Evolutionary conservation across 2,113 vertebrate species (phyloP), one percentile per base, ranked within the genome.

Genomic region (Girardinichthys multiradiatus): DNA sequence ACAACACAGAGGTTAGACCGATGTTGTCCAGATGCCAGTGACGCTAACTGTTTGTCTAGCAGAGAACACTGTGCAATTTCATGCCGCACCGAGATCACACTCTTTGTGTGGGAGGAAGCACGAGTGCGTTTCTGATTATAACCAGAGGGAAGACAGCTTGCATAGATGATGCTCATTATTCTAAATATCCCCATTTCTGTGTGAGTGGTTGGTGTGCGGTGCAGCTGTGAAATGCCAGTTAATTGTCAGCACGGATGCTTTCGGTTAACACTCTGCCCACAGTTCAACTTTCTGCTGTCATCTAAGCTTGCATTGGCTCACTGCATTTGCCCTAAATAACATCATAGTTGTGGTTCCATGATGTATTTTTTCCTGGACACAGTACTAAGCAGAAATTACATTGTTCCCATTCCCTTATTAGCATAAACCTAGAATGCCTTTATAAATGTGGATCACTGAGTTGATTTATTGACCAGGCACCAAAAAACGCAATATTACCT

Each of bases 131-230:
- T 79, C 72, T 85, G 79, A 81, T 84, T 83, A 70, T 78, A 81
- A 80, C 79, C 68, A 69, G 76, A 81, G 75, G 81, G 72, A 83
- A 79, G 80, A 82, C 82, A 82, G 83, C 80, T 86, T 85, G 79
- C 63, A 79, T 74, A 78, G 42, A 76, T 81, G 64, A 77, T 59
- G 77, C 74, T 84, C 81, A 78, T 86, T 72, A 77, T 83, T 76
- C 57, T 68, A 79, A 85, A 88, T 79, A 65, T 60, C 45, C 27
- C 54, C 9, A 6, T 35, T 65, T 78, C 63, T 72, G 37, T 39
- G 33, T 1, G 28, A 79, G 57, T 35, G 42, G 24, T 64, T 81
- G 68, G 65, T 80, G 45, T 68, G 71, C 60, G 42, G 21, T 19
- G 37, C 12, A 26, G 57, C 45, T 39, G 37, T 24, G 30, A 68